A percentile compares a stretch with the other conserved stretches of the same genome.
phyloP scores from a whole-genome alignment of 2,797 vertebrate genomes.

The Lacerta bilineata region DNA sequence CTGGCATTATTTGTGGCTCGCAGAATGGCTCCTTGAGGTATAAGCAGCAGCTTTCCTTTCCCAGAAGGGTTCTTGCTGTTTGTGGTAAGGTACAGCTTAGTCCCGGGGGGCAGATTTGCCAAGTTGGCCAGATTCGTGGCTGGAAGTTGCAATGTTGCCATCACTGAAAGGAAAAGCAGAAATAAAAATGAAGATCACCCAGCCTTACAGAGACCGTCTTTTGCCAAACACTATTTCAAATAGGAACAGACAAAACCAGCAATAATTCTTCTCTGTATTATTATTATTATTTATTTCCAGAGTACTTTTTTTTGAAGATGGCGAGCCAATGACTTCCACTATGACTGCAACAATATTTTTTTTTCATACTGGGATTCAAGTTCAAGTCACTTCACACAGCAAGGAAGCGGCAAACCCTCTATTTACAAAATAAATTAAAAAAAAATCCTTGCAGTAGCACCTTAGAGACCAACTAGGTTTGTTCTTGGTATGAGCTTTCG shows the following conservation, averaged over 20 bases:
- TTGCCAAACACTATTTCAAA: conserved; percentile 28
- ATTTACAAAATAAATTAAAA: no score
- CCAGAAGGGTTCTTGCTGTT: conserved; percentile 99
- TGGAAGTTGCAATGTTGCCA: conserved; percentile 97
- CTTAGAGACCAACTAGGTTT: no score
- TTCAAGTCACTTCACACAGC: background rate
- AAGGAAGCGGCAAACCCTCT: background rate
- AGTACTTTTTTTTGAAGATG: background rate
- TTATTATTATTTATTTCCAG: background rate
- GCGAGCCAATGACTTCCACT: background rate
- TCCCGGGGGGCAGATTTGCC: conserved; percentile 96
- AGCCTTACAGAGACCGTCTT: conserved; percentile 38
- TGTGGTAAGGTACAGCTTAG: conserved; percentile 98
- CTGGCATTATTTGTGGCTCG: conserved; percentile 89
- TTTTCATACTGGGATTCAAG: background rate
- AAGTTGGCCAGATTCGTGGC: conserved; percentile 97
- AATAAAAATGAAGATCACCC: conserved; percentile 35
- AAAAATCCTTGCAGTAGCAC: no score
- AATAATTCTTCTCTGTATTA: background rate
- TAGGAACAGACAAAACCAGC: conserved; percentile 32
- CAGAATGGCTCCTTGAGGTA: conserved; percentile 97
- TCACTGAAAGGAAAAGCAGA: conserved; percentile 83
- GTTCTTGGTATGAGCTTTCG: no score
- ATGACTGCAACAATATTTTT: background rate
- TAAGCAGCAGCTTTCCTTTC: conserved; percentile 97